Base-by-base conservation (phyloP, 1,140 invertebrate genomes). In the Lordiphosa stackelbergi region DNA sequence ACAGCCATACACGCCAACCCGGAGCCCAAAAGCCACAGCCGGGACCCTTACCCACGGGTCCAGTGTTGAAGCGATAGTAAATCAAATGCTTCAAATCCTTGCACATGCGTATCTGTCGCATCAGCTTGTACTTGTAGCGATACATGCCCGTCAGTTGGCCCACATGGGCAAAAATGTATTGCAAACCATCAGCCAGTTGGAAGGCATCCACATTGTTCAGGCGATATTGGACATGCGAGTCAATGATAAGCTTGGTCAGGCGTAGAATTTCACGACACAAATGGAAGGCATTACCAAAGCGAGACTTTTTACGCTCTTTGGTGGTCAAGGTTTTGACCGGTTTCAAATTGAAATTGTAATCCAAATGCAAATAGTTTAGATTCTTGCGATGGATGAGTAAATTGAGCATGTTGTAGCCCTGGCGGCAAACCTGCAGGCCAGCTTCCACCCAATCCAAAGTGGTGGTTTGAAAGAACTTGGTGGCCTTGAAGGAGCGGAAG, bases 71-170 rank as follows among this genome's bases (percentile, higher is more conserved):
- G 59, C 98, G 92, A 89, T 99, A 99, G 88, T 99, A 99, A 57
- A 99, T 98, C 48, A 99, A 90, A 91, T 99, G 98, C 85, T 99
- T 99, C 63, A 99, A 90, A 90, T 99, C 98, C 88, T 99, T 99
- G 90, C 98, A 99, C 98, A 99, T 99, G 47, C 98, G 90, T 66
- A 99, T 99, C 90, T 99, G 98, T 85, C 97, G 93, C 98, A 99
- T 99, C 10, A 99, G 90, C 88, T 99, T 99, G 89, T 99, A 99
- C 85, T 99, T 99, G 90, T 99, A 99, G 41, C 98, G 91, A 89
- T 99, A 99, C 98, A 99, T 99, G 88, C 98, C 98, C 4, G 98
- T 99, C 10, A 99, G 89, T 88, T 99, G 98, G 7, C 98, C 98
- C 22, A 99, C 98, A 87, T 99, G 98, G 12, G 98, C 97, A 89